Percentiles rank a stretch among this genome's conserved stretches.
Conservation (phyloP, 2,888 invertebrate species). For the Andrena flavipes region DNA sequence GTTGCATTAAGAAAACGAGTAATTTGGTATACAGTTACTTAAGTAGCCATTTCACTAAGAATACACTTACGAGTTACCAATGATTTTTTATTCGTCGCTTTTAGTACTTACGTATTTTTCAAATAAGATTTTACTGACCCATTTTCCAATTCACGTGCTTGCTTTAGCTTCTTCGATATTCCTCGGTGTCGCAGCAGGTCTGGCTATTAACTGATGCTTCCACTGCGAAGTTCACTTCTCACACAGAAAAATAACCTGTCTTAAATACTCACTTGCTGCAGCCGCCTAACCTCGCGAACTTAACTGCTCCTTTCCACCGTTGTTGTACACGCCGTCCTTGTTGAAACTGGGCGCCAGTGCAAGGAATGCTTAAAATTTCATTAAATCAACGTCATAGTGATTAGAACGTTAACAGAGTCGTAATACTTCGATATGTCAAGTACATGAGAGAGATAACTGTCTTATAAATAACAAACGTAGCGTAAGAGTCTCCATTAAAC, state of each 20-base stretch:
- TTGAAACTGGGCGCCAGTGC: background rate
- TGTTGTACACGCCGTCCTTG: background rate
- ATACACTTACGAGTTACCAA: background rate
- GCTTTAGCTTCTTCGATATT: slow-evolving; percentile 56
- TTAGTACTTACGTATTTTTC: background rate
- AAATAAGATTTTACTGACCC: background rate
- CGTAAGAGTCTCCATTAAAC: slow-evolving; percentile 36
- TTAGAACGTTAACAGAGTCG: slow-evolving; percentile 23
- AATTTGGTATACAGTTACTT: too few relatives aligned
- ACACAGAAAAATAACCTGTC: background rate
- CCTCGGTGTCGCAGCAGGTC: background rate
- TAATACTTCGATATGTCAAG: background rate
- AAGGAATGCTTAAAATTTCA: background rate
- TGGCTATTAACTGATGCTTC: background rate
- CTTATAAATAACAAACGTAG: slow-evolving; percentile 25
- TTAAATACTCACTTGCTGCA: background rate
- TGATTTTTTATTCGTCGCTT: background rate
- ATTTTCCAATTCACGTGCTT: background rate
- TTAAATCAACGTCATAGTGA: slow-evolving; percentile 3
- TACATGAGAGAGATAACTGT: slow-evolving; percentile 9
- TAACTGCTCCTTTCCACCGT: background rate
- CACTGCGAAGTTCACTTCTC: background rate
- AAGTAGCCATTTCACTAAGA: too few relatives aligned
- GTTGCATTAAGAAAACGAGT: too few relatives aligned
- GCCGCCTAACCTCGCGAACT: background rate